Base-by-base conservation (phyloP, 1,140 invertebrate genomes). In the Drosophila oshimai region DNA sequence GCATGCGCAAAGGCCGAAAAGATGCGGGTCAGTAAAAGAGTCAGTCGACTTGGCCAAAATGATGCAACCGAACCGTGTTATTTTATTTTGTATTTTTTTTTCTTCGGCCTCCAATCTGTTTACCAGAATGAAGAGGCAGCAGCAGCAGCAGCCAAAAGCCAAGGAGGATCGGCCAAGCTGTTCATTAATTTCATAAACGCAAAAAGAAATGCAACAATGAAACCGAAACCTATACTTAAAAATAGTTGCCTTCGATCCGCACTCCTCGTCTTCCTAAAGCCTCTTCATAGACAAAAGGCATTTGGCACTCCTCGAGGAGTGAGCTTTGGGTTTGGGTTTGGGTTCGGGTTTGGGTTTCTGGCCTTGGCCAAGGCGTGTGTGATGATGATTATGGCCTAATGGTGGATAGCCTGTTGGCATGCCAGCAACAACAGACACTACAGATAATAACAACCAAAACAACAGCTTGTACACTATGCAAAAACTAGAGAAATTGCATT, bases 201-300 rank as follows among this genome's bases (percentile, higher is more conserved):
- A 77, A 61, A 83, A 74, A 88, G 81, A 86, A 86, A 86, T 87
- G 81, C 81, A 81, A 87, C 81, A 88, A 83, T 87, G 81, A 87
- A 87, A 83, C 83, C 73, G 83, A 87, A 87, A 87, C 81, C 83
- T 75, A 87, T 87, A 87, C 81, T 87, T 87, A 87, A 87, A 87
- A 88, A 77, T 87, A 86, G 75, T 69, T 74, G 62, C 45, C 45
- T 50, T 34, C 47, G 13, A 24, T 34, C 15, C 13, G 9, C 33
- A 13, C 28, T 20, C 15, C 39, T 15, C 50, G 36, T 49, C 47
- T 44, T 15, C 45, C 39, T 13, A 55, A 33, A 6, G 10, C 34
- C 31, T 70, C 74, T 44, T 65, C 75, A 81, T 87, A 86, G 81
- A 87, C 80, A 83, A 84, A 83, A 75, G 70, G 54, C 79, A 84